A percentile compares a stretch with the other conserved stretches of the same genome.
phyloP scores from a whole-genome alignment of 2,113 vertebrate genomes.

The Hemiprocne comata region DNA sequence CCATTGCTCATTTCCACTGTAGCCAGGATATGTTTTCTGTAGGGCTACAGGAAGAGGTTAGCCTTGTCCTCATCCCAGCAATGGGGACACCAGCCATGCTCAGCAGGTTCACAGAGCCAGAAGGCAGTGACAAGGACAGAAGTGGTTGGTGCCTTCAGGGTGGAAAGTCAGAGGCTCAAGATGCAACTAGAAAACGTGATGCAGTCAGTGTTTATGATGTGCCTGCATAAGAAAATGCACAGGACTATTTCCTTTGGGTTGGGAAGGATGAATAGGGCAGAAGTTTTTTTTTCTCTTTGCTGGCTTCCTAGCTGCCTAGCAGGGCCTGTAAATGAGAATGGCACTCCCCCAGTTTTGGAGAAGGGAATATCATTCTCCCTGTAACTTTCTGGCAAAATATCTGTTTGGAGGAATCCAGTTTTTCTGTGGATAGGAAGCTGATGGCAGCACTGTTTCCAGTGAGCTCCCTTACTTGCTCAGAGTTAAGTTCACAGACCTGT shows the following conservation, averaged over 20 bases:
- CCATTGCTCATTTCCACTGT: neutral
- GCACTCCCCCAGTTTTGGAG: neutral
- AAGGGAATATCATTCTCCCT: neutral
- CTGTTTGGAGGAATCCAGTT: neutral
- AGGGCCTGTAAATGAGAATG: neutral
- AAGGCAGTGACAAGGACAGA: neutral
- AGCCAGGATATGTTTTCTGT: neutral
- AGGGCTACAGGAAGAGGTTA: neutral
- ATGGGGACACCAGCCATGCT: neutral
- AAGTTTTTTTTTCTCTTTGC: neutral
- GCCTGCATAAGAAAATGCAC: neutral
- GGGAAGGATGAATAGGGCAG: neutral
- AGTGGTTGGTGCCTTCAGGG: fast-evolving
- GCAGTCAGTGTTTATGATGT: neutral
- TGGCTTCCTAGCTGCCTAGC: neutral
- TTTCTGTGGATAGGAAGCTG: neutral
- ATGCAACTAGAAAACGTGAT: neutral
- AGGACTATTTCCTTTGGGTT: neutral
- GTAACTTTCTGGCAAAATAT: neutral
- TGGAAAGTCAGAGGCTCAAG: neutral
- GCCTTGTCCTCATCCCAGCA: neutral
- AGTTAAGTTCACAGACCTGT: neutral
- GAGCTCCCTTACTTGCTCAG: neutral
- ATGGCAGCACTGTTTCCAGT: neutral
- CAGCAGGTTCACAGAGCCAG: neutral